phyloP scores from a whole-genome alignment of 2,888 invertebrate species.

The Eilema caniola region DNA sequence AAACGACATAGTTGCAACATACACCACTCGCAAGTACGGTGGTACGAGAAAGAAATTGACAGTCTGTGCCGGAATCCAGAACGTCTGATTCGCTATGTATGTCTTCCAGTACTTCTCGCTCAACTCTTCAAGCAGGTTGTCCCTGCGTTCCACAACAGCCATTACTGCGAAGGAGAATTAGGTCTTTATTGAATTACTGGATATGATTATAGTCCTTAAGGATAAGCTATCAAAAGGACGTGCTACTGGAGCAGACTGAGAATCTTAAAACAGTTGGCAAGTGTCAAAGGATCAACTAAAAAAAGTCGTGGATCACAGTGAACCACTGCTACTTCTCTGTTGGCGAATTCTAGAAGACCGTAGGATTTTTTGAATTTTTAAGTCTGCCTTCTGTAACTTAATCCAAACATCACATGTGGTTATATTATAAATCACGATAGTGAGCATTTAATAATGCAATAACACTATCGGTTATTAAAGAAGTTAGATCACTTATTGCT shows the following conservation, averaged over 20 bases:
- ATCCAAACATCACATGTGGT: no score
- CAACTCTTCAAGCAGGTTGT: constrained; percentile 90
- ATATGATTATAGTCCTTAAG: background rate
- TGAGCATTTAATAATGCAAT: no score
- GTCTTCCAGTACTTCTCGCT: constrained; percentile 91
- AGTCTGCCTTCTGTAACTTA: no score
- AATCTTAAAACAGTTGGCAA: background rate
- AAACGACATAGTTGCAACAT: constrained; percentile 92
- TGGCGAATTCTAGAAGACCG: no score
- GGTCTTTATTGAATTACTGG: background rate
- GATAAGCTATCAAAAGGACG: no score
- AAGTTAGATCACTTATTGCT: background rate
- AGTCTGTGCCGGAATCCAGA: constrained; percentile 94
- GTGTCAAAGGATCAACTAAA: background rate
- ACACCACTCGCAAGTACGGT: constrained; percentile 91
- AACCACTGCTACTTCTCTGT: no score
- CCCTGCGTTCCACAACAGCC: constrained; percentile 91
- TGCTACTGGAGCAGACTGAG: no score
- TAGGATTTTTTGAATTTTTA: no score
- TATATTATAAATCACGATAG: no score
- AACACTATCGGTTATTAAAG: no score
- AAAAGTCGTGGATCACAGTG: no score
- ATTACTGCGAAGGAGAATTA: constrained; percentile 85
- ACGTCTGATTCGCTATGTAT: constrained; percentile 91
- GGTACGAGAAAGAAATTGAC: constrained; percentile 92